Evolutionary conservation across 2,888 invertebrate genomes (phyloP).

Genomic region (Schizaphis graminum): DNA sequence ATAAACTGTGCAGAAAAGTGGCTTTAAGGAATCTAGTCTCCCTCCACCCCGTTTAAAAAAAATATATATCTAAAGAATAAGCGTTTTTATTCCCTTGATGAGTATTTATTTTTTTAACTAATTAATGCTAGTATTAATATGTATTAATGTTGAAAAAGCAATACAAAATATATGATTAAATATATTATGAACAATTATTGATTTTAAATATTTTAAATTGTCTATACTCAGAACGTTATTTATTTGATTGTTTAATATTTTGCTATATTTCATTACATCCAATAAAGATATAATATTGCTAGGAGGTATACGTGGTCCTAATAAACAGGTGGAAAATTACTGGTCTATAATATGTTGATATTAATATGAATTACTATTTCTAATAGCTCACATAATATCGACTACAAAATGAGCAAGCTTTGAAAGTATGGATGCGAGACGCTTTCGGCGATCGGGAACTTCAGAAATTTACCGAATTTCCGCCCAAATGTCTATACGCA

Average conservation of each 20-base stretch:
- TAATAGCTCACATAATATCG: background rate
- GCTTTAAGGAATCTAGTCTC: background rate
- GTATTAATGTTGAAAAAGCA: background rate
- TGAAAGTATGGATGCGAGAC: background rate
- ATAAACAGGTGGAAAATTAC: background rate
- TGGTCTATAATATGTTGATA: background rate
- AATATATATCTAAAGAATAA: background rate
- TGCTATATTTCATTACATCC: background rate
- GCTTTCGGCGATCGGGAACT: background rate
- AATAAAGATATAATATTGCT: background rate
- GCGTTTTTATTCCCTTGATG: background rate
- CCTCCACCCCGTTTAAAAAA: background rate
- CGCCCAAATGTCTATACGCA: background rate
- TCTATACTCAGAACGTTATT: background rate
- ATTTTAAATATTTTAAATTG: background rate
- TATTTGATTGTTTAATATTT: background rate
- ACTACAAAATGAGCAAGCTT: background rate
- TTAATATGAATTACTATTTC: background rate
- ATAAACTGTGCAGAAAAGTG: background rate
- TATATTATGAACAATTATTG: background rate
- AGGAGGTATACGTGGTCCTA: background rate
- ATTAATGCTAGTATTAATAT: background rate
- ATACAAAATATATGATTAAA: background rate
- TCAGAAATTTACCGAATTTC: background rate
- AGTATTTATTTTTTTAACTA: background rate